Conservation (phyloP, 1,140 invertebrate species). For the Drosophila willistoni region DNA sequence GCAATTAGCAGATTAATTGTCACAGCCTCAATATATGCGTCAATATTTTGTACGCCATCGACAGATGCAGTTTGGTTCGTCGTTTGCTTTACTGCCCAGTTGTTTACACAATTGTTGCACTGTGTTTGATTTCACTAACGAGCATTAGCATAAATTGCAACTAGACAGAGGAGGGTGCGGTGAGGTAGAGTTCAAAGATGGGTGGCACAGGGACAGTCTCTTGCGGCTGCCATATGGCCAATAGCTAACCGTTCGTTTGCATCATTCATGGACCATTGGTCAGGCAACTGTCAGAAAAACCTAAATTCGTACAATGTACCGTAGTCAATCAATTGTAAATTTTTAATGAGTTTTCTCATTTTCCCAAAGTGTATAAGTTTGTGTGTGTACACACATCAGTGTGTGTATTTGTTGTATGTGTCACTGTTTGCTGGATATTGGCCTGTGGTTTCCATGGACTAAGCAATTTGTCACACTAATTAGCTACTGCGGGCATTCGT, state of each 20-base stretch:
- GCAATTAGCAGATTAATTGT: constrained; percentile 81
- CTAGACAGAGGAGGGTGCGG: constrained; percentile 2
- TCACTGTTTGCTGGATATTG: constrained; percentile 3
- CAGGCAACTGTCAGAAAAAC: constrained; percentile 40
- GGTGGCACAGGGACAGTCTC: background rate
- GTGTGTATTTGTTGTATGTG: constrained; percentile 23
- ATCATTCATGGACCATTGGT: constrained; percentile 55
- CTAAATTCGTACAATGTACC: constrained; percentile 48
- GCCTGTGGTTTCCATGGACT: constrained; percentile 32
- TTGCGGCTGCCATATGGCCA: constrained; percentile 38
- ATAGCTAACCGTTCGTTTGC: constrained; percentile 45
- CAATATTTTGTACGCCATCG: constrained; percentile 71
- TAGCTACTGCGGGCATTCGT: constrained; percentile 46
- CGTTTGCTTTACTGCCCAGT: constrained; percentile 72
- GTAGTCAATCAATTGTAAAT: constrained; percentile 80
- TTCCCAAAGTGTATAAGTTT: constrained; percentile 30
- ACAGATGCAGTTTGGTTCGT: constrained; percentile 44
- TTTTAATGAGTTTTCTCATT: constrained; percentile 82
- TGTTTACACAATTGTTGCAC: constrained; percentile 77
- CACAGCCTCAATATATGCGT: constrained; percentile 78
- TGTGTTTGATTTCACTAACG: constrained; percentile 78
- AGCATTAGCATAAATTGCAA: constrained; percentile 80
- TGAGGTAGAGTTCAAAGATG: background rate
- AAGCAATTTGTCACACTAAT: constrained; percentile 75
- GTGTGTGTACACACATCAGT: background rate